These are phyloP conservation scores for Drosophila leonis DNA, from an alignment of 2,888 invertebrate genomes.

Conservation along the genomic window DNA sequence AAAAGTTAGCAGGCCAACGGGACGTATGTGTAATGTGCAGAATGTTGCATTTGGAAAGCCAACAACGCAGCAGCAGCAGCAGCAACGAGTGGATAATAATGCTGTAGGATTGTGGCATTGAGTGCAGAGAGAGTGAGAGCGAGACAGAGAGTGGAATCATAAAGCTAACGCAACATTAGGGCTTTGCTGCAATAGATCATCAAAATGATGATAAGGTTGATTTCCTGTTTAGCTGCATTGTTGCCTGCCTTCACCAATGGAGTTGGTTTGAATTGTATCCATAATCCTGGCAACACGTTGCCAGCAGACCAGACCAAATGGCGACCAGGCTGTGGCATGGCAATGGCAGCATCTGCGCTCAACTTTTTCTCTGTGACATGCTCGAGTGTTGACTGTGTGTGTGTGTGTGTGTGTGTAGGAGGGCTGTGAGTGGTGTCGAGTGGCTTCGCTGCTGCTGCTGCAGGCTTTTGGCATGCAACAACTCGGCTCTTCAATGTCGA, in stretches of 20 bases:
- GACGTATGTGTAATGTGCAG: slow-evolving; percentile 55
- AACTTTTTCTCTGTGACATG: slow-evolving; percentile 46
- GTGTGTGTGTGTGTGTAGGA: neutral
- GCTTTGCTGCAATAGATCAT: slow-evolving; percentile 45
- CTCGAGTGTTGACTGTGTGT: slow-evolving; percentile 31
- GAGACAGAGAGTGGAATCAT: slow-evolving; percentile 30
- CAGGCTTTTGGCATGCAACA: slow-evolving; percentile 9
- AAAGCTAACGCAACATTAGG: slow-evolving; percentile 36
- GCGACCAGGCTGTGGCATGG: neutral
- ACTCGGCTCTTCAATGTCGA: slow-evolving; percentile 8
- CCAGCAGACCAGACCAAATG: slow-evolving; percentile 4
- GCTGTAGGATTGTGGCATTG: slow-evolving; percentile 51
- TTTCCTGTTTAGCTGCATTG: slow-evolving; percentile 31
- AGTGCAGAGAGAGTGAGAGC: slow-evolving; percentile 14
- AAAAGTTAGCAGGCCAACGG: slow-evolving; percentile 49
- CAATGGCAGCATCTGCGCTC: slow-evolving; percentile 11
- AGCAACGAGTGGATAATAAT: slow-evolving; percentile 51
- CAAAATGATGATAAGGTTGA: slow-evolving; percentile 44
- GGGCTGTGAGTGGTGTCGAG: slow-evolving; percentile 26
- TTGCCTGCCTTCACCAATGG: slow-evolving; percentile 12
- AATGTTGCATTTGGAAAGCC: slow-evolving; percentile 46
- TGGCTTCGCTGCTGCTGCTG: neutral
- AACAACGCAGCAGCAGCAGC: slow-evolving; percentile 17
- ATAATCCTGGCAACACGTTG: slow-evolving; percentile 27
- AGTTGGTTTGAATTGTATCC: slow-evolving; percentile 6